Percentiles rank a stretch among this genome's conserved stretches.
Evolutionary conservation across 2,888 invertebrate species (phyloP).

Genomic region (Caenorhabditis panamensis): DNA sequence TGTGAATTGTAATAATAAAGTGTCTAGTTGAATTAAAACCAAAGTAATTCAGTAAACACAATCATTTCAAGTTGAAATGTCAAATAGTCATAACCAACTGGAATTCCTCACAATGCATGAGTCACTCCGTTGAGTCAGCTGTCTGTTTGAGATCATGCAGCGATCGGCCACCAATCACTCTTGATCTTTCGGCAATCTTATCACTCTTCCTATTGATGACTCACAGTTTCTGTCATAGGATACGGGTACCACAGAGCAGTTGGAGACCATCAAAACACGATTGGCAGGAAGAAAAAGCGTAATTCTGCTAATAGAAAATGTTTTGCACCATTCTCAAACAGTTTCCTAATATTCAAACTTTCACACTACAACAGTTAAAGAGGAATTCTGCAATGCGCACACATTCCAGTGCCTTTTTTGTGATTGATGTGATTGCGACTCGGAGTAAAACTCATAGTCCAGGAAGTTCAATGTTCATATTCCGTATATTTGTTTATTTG

Average conservation of each 20-base stretch:
- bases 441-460: not conserved
- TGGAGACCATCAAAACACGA: not conserved
- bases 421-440: too few relatives aligned
- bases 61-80: too few relatives aligned
- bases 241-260: not conserved
- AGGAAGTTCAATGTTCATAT: slow-evolving; percentile 1
- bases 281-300: not conserved
- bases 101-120: not conserved
- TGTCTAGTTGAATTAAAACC: too few relatives aligned
- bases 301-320: too few relatives aligned
- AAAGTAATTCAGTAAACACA: too few relatives aligned
- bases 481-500: slow-evolving; percentile 5
- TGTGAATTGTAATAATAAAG: not conserved
- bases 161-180: not conserved
- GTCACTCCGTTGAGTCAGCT: not conserved
- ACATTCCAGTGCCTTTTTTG: too few relatives aligned
- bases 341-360: too few relatives aligned
- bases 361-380: too few relatives aligned
- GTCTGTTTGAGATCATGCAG: slow-evolving; percentile 3
- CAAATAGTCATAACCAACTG: not conserved
- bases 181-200: slow-evolving; percentile 1
- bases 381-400: too few relatives aligned
- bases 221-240: not conserved
- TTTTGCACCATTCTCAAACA: too few relatives aligned
- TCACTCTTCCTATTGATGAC: not conserved